Evolutionary conservation across 2,797 vertebrate genomes (phyloP).

Genomic region (Lemur catta): DNA sequence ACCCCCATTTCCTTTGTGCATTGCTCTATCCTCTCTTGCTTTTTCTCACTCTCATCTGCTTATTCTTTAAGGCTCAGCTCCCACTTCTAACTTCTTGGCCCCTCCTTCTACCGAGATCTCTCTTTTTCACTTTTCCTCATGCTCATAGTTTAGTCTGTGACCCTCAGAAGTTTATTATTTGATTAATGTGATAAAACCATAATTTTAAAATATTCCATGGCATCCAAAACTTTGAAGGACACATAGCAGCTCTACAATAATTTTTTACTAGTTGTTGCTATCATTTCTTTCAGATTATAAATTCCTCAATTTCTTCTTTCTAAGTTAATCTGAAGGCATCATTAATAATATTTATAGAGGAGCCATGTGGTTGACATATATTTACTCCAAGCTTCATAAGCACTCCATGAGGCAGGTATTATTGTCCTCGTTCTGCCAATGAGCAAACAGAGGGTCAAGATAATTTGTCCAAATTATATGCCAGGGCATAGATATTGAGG

Average conservation of each 20-base stretch:
- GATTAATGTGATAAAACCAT: background rate
- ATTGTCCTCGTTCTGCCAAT: background rate
- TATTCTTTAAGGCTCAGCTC: background rate
- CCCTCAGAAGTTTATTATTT: conserved; percentile 11
- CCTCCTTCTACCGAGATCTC: background rate
- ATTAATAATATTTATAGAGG: background rate
- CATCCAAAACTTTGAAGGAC: background rate
- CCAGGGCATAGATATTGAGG: background rate
- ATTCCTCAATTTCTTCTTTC: background rate
- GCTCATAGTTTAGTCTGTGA: background rate
- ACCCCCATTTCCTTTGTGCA: background rate
- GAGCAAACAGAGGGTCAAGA: background rate
- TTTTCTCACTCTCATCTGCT: background rate
- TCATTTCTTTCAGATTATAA: background rate
- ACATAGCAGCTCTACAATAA: background rate
- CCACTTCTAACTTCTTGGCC: background rate
- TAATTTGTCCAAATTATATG: background rate
- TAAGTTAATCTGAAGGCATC: background rate
- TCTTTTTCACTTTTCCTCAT: background rate
- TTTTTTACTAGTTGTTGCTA: background rate
- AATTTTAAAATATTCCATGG: background rate
- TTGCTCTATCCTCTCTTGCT: background rate
- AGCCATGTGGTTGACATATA: background rate
- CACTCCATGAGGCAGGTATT: background rate
- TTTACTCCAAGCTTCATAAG: background rate